A percentile compares a stretch with the other conserved stretches of the same genome.
Evolutionary conservation across 1,140 invertebrate genomes (phyloP).

Genomic region (Bombus impatiens): DNA sequence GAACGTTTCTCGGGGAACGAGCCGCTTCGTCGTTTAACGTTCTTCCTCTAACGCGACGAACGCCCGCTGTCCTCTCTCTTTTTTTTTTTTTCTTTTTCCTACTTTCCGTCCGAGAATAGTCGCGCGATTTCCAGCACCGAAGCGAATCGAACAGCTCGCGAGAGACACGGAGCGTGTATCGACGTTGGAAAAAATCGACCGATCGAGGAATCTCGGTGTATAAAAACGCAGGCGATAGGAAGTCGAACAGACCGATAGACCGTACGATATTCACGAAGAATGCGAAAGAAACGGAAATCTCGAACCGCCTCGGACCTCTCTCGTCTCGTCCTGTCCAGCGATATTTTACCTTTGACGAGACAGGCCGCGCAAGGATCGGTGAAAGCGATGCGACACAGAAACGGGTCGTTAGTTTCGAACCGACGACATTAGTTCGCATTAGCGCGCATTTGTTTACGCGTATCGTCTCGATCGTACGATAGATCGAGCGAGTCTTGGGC

Average conservation of each 20-base stretch:
- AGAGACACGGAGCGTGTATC: fast-evolving
- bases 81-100: fast-evolving
- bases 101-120: too few relatives aligned
- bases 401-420: slow-evolving; percentile 62
- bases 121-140: too few relatives aligned
- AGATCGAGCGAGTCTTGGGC: slow-evolving; percentile 7
- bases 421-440: slow-evolving; percentile 66
- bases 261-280: slow-evolving; percentile 59
- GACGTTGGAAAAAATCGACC: too few relatives aligned
- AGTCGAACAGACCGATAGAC: slow-evolving; percentile 73
- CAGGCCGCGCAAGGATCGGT: slow-evolving; percentile 5
- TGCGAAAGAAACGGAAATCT: slow-evolving; percentile 54
- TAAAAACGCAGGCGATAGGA: slow-evolving; percentile 59
- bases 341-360: slow-evolving; percentile 46
- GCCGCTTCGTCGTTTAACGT: neutral
- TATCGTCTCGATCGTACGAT: slow-evolving; percentile 28
- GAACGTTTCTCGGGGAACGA: neutral
- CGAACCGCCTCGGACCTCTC: neutral
- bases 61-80: neutral
- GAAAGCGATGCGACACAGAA: slow-evolving; percentile 6
- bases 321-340: neutral
- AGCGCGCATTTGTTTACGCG: slow-evolving; percentile 65
- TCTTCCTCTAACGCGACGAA: too few relatives aligned
- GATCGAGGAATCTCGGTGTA: neutral
- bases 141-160: too few relatives aligned